These are phyloP conservation scores for Lasioglossum morio DNA, from an alignment of 2,888 invertebrate genomes.

Conservation along the genomic window DNA sequence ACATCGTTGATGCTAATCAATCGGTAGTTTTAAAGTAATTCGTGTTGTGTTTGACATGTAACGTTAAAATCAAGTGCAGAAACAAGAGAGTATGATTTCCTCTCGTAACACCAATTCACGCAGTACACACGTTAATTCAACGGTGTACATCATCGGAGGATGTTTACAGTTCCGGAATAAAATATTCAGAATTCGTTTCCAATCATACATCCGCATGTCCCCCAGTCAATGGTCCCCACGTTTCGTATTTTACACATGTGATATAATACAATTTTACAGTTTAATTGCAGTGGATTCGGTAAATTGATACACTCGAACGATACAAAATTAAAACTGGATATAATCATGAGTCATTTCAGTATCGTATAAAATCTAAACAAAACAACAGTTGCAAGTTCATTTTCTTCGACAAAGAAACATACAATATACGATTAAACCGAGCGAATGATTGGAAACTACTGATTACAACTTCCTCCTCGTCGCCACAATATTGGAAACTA, in stretches of 20 bases:
- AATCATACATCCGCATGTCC: neutral
- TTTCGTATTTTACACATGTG: neutral
- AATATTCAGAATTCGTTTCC: neutral
- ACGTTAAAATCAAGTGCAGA: neutral
- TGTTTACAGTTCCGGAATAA: neutral
- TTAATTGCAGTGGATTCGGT: neutral
- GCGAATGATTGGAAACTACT: too few relatives aligned
- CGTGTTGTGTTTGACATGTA: neutral
- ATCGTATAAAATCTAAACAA: neutral
- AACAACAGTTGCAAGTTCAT: too few relatives aligned
- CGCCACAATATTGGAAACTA: too few relatives aligned
- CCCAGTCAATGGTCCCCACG: neutral
- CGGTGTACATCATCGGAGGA: constrained; percentile 18
- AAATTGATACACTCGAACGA: neutral
- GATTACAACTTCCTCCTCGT: too few relatives aligned
- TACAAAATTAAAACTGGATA: neutral
- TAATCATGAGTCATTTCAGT: neutral
- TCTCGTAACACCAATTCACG: constrained; percentile 10
- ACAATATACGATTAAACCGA: too few relatives aligned
- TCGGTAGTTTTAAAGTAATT: neutral
- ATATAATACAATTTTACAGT: neutral
- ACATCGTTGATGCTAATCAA: too few relatives aligned
- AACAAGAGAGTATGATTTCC: neutral
- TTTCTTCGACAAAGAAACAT: too few relatives aligned
- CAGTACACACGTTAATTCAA: constrained; percentile 32